A percentile compares a stretch with the other conserved stretches of the same genome.
Evolutionary conservation across 1,140 invertebrate species (phyloP).

Genomic region (Drosophila bipectinata): DNA sequence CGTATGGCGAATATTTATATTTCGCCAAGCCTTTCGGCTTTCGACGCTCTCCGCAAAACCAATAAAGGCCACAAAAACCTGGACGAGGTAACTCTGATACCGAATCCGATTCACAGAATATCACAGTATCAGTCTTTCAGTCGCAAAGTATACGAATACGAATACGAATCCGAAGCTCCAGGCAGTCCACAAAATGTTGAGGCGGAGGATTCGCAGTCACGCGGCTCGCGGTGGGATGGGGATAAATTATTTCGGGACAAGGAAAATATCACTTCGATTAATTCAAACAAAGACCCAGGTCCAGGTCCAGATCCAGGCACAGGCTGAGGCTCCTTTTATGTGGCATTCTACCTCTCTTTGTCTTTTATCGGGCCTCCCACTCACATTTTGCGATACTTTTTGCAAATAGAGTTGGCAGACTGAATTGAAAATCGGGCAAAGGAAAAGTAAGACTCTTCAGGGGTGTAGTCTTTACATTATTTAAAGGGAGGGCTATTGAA

Average conservation of each 20-base stretch:
- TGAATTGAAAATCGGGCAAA: constrained; percentile 12
- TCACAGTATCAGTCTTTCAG: no score
- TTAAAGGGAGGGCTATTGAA: not conserved
- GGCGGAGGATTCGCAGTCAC: not conserved
- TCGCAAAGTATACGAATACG: not conserved
- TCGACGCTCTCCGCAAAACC: constrained; percentile 58
- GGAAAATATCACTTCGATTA: constrained; percentile 83
- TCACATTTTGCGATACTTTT: constrained; percentile 19
- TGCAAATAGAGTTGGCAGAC: constrained; percentile 66
- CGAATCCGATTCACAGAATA: not conserved
- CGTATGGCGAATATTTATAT: constrained; percentile 81
- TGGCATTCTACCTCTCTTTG: not conserved
- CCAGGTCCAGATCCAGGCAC: constrained; percentile 3
- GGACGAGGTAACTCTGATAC: not conserved
- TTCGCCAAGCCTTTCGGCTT: constrained; percentile 43
- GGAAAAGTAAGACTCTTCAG: constrained; percentile 1
- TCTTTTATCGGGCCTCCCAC: constrained; percentile 12
- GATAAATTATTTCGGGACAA: constrained; percentile 82
- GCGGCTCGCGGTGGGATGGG: constrained; percentile 32
- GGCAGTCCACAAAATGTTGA: constrained; percentile 17
- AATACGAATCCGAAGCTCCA: constrained; percentile 28
- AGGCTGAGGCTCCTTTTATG: not conserved
- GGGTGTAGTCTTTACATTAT: not conserved
- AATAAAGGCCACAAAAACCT: constrained; percentile 47
- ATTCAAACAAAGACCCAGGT: constrained; percentile 73